Percentiles rank a stretch among this genome's conserved stretches.
These are phyloP conservation scores for Drosophila ogumai DNA, from an alignment of 1,140 invertebrate species.

Conservation along the genomic window DNA sequence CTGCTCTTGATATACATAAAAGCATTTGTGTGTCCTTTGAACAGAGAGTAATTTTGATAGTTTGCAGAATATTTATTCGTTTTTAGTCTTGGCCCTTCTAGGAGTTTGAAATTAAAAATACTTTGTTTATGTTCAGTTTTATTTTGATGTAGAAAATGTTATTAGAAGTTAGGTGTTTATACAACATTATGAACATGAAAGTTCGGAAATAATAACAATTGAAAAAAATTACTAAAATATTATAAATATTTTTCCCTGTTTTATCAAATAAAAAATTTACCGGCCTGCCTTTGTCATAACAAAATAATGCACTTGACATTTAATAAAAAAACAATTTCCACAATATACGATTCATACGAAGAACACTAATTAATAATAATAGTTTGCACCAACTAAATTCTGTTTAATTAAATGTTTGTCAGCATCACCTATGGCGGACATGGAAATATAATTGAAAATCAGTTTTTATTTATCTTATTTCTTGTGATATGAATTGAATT, in stretches of 20 bases:
- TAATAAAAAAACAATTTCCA: neutral
- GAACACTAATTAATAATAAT: neutral
- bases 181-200: too few species aligned
- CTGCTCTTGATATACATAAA: neutral
- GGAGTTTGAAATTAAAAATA: neutral
- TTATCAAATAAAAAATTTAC: neutral
- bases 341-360: neutral
- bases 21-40: neutral
- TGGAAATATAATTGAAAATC: neutral
- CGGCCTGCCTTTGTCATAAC: neutral
- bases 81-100: neutral
- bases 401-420: neutral
- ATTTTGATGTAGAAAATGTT: neutral
- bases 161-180: too few species aligned
- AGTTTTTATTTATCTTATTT: conserved; percentile 6
- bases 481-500: neutral
- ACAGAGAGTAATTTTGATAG: neutral
- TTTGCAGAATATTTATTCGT: neutral
- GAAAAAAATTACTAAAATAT: neutral
- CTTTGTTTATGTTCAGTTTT: neutral
- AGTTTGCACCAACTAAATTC: conserved; percentile 6
- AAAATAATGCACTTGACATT: neutral
- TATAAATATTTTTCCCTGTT: neutral
- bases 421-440: neutral
- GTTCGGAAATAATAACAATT: too few species aligned